phyloP scores from a whole-genome alignment of 2,797 vertebrate genomes.

The Urosaurus nigricauda region DNA sequence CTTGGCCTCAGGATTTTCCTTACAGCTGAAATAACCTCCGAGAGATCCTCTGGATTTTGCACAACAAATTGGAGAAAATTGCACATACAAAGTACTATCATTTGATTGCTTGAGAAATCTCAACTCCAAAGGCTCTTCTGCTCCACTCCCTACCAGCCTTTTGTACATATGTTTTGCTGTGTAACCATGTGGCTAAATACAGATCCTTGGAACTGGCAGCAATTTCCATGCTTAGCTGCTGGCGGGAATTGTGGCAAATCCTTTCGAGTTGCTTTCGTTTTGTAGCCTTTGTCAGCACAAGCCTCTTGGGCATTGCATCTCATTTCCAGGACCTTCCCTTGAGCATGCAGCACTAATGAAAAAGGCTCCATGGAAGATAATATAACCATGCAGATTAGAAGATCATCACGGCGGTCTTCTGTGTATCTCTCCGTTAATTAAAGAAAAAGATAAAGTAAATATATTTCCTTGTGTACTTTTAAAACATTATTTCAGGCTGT shows the following conservation, averaged over 20 bases:
- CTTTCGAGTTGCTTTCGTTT: constrained; percentile 29
- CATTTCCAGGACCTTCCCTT: constrained; percentile 1
- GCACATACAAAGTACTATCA: not conserved
- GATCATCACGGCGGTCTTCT: not conserved
- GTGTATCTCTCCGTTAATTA: not conserved
- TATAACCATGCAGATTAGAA: not conserved
- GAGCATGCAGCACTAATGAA: constrained; percentile 14
- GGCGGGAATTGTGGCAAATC: constrained; percentile 10
- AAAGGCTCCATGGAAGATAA: constrained; percentile 22
- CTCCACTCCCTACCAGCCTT: not conserved
- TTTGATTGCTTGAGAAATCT: not conserved
- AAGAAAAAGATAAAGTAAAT: not conserved
- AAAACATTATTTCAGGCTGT: not conserved
- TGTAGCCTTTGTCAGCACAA: not conserved
- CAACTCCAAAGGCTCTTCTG: not conserved
- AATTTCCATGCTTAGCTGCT: not conserved
- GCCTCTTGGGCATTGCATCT: constrained; percentile 19
- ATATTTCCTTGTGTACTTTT: not conserved
- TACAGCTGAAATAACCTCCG: not conserved
- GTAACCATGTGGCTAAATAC: constrained; percentile 31
- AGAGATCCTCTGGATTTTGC: not conserved
- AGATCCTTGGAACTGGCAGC: constrained; percentile 41
- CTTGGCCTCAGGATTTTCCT: not conserved
- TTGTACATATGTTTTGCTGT: constrained; percentile 15
- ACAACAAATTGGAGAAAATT: not conserved